Conservation (phyloP, 2,888 invertebrate genomes). For the Terebella lapidaria region DNA sequence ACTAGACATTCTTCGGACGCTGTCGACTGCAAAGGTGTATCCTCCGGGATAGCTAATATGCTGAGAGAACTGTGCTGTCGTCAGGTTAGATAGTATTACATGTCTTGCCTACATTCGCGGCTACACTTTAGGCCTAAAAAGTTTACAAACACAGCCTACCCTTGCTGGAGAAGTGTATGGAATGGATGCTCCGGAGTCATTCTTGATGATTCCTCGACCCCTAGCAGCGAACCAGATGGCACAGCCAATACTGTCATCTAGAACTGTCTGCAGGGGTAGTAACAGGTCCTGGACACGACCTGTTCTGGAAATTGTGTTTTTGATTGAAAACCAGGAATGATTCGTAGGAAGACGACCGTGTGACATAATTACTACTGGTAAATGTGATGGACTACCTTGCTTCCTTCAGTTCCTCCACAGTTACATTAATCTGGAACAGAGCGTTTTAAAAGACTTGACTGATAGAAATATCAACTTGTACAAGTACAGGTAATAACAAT, state of each 20-base stretch:
- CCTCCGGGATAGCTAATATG: no score
- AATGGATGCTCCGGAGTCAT: slow-evolving; percentile 22
- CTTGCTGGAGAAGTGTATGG: slow-evolving; percentile 37
- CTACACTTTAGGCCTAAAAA: no score
- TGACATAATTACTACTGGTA: no score
- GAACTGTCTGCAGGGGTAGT: slow-evolving; percentile 76
- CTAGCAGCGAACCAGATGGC: slow-evolving; percentile 91
- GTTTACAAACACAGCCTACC: no score
- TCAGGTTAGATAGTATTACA: no score
- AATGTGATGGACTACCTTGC: no score
- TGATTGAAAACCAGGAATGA: neutral
- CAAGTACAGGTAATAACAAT: slow-evolving; percentile 1
- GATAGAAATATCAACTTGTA: neutral
- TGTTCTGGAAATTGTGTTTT: slow-evolving; percentile 14
- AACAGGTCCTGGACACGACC: slow-evolving; percentile 65
- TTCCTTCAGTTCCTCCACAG: slow-evolving; percentile 62
- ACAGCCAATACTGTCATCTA: slow-evolving; percentile 92
- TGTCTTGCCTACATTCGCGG: no score
- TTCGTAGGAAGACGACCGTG: no score
- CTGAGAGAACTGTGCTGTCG: no score
- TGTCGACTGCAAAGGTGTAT: no score
- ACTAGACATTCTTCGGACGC: no score
- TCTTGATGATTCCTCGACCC: slow-evolving; percentile 58
- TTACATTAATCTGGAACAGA: slow-evolving; percentile 62
- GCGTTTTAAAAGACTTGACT: neutral